Evolutionary conservation across 1,140 invertebrate genomes (phyloP), one percentile per base, ranked within the genome.

Genomic region (Anastatus disparis): DNA sequence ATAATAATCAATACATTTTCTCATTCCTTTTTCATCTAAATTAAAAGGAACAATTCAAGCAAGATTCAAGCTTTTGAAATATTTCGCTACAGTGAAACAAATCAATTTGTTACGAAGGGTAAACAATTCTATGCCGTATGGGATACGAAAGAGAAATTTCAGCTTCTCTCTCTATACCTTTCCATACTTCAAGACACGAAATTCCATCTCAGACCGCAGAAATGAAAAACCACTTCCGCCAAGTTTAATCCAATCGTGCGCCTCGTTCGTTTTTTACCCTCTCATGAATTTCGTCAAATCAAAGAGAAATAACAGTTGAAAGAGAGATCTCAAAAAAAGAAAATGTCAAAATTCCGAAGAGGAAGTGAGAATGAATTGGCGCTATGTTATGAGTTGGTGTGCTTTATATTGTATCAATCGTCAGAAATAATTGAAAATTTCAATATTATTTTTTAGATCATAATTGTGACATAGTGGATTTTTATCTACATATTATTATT

Each of bases 161-260:
- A 17, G 35, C n/a, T n/a, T 44, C 53, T 2, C 29, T 20, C 53
- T 17, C 6, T 56, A 13, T 29, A 2, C 17, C 29, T 61, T 17
- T 35, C 29, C 24, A 15, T 13, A n/a, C 12, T 12, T 31, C 40
- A 1, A 6, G 4, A 15, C 29, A 20, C 8, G 48, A 62, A n/a
- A 62, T 70, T 70, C 58, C 48, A 70, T 62, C 67, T 55, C 20
- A 70, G 50, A 63, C 59, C 38, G 50, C 27, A 55, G 40, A 70
- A 63, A 70, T 70, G 59, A 70, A 69, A 69, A 70, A 70, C 48
- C 68, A 70, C 68, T 63, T 63, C 48, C 40, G 40, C 58, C 58
- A 31, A 70, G 40, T 70, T 70, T 70, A 70, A 63, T 70, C 59
- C 58, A 70, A 70, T 70, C 59, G 40, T 29, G 61, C 44, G 48